Base-by-base conservation (phyloP, 2,797 vertebrate species). In the Microctenopoma stevenorrisi region DNA sequence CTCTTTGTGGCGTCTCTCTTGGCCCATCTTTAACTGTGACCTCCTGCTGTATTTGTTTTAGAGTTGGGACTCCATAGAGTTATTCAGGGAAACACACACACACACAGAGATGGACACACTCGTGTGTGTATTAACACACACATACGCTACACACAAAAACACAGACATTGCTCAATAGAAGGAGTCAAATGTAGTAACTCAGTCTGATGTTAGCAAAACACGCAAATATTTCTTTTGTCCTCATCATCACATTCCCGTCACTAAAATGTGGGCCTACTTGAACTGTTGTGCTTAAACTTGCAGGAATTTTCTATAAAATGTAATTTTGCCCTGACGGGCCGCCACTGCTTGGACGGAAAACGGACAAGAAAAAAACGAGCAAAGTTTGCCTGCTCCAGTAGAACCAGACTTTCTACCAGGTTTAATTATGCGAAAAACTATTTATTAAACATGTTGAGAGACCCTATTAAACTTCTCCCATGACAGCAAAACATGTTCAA, bases 11-110 rank as follows among this genome's bases (percentile, higher is more conserved):
- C 78, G 74, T 86, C 82, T 85, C 62, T 88, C 67, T 85, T 81
- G 59, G 82, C 81, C 57, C 66, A 65, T 83, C 81, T 85, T 72
- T 76, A 66, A 71, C 69, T 16, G n/a, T 78, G 72, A 90, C 86
- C 83, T 85, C 48, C 57, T 65, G 61, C 74, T 74, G 48, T 84
- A 76, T 90, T 91, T 92, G 83, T 92, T 93, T 92, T 72, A 81
- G 63, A 85, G 76, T 83, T 66, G 68, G 74, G 73, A 72, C 64
- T 81, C 63, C 68, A 50, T 67, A 69, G 73, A 64, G 72, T 62
- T 57, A 30, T 74, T 77, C 63, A 66, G 62, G 75, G 76, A 81
- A 78, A 74, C 15, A 18, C 43, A 44, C 42, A 44, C 42, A 74
- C 15, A n/a, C 43, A 73, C 16, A 40, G 49, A 47, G 5, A 54